Percentiles rank a stretch among this genome's conserved stretches.
Evolutionary conservation across 30 jellyfish, hydroid and myxozoan genomes (phyloP).

Genomic region (Pseudorhiza aurosa): DNA sequence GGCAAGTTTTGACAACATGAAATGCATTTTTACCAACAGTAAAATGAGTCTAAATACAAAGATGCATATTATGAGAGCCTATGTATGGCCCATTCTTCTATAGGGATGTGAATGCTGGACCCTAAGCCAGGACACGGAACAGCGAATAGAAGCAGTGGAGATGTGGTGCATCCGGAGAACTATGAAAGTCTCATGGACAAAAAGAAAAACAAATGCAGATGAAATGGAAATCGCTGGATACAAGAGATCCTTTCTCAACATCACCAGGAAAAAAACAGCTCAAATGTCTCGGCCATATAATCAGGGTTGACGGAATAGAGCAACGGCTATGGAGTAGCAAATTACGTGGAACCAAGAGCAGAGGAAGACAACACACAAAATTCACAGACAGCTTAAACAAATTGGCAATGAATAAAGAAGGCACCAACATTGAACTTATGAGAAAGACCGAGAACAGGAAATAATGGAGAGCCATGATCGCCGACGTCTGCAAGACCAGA

Average conservation of each 20-base stretch:
- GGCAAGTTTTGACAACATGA: neutral
- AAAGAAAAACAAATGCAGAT: neutral
- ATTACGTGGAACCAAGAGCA: neutral
- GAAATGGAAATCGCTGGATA: constrained; percentile 1
- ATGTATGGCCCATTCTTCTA: neutral
- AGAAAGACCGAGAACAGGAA: too few relatives aligned
- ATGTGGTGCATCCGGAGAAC: constrained; percentile 24
- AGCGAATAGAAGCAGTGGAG: constrained; percentile 6
- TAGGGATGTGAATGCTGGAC: constrained; percentile 18
- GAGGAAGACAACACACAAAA: too few relatives aligned
- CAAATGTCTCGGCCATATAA: neutral
- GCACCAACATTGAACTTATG: too few relatives aligned
- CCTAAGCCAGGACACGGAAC: neutral
- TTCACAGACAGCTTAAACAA: too few relatives aligned
- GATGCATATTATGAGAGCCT: neutral
- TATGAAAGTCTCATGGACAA: neutral
- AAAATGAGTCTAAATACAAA: neutral
- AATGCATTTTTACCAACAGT: neutral
- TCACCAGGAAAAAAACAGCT: constrained; percentile 3
- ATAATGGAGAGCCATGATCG: too few relatives aligned
- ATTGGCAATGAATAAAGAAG: too few relatives aligned
- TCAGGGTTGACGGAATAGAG: neutral
- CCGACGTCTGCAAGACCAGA: too few relatives aligned
- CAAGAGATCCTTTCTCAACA: neutral
- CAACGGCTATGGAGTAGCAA: neutral